Conservation (phyloP, 37 sponge, comb jelly and placozoan species). For the Crambe crambe region DNA sequence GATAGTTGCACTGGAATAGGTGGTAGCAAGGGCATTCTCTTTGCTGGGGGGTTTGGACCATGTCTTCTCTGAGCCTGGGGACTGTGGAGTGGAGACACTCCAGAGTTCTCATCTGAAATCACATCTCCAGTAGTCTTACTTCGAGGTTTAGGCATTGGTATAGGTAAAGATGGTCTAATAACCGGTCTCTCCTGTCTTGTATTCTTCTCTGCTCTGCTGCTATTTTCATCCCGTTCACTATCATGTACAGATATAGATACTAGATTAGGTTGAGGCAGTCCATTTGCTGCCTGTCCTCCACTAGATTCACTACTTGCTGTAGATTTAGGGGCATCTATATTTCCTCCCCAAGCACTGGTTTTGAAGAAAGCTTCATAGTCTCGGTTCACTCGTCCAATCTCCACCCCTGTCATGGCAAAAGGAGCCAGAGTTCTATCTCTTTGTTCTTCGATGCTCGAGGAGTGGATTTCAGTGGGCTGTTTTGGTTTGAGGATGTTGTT, state of each 20-base stretch:
- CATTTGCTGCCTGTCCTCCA: neutral
- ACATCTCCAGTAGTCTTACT: neutral
- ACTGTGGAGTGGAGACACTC: neutral
- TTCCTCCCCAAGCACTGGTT: slow-evolving; percentile 33
- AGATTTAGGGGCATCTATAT: neutral
- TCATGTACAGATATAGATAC: neutral
- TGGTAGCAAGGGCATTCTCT: neutral
- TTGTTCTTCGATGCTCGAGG: slow-evolving; percentile 30
- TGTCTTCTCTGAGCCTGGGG: neutral
- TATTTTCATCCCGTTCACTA: neutral
- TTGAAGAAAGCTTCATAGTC: slow-evolving; percentile 57
- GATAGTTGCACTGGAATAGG: neutral
- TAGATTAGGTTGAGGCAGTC: neutral
- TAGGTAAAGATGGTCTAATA: neutral
- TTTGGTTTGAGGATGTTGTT: slow-evolving; percentile 15
- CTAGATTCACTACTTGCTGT: neutral
- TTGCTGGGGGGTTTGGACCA: neutral
- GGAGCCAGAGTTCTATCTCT: slow-evolving; percentile 40
- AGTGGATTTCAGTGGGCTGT: slow-evolving; percentile 33
- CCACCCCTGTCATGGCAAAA: slow-evolving; percentile 30
- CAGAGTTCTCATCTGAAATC: neutral
- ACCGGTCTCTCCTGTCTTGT: neutral
- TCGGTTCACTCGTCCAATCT: slow-evolving; percentile 3
- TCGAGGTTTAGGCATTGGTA: neutral
- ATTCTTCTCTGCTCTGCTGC: neutral